These are phyloP conservation scores for Pyrocoelia pectoralis DNA, from an alignment of 2,888 invertebrate species.

Conservation along the genomic window DNA sequence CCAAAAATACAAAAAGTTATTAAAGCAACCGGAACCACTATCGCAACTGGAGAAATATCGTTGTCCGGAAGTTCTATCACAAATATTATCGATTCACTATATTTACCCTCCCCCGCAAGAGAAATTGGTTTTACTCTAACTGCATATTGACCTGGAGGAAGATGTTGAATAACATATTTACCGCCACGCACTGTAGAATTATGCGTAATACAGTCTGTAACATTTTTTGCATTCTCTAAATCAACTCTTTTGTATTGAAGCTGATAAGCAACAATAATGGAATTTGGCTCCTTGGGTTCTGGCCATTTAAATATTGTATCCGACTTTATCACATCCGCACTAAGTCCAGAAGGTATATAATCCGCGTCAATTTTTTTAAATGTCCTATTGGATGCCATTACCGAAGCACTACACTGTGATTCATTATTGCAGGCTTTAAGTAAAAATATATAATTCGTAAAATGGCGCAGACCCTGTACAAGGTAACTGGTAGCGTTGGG, in stretches of 20 bases:
- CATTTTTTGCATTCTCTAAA: conserved; percentile 53
- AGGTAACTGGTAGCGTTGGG: conserved; percentile 42
- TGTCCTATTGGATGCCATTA: conserved; percentile 63
- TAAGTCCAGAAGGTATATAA: conserved; percentile 49
- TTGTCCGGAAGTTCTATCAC: conserved; percentile 33
- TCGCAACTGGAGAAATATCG: conserved; percentile 1
- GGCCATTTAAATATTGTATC: conserved; percentile 62
- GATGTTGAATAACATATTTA: conserved; percentile 50
- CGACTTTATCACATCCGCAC: conserved; percentile 38
- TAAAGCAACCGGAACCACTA: conserved; percentile 38
- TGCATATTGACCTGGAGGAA: conserved; percentile 67
- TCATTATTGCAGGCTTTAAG: conserved; percentile 67
- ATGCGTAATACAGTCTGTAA: conserved; percentile 62
- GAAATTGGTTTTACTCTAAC: conserved; percentile 67
- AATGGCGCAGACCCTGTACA: conserved; percentile 63
- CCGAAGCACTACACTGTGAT: conserved; percentile 62
- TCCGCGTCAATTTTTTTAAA: conserved; percentile 57
- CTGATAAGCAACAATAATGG: conserved; percentile 69
- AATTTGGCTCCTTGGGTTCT: conserved; percentile 70
- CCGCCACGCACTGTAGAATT: conserved; percentile 45
- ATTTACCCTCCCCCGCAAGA: conserved; percentile 64
- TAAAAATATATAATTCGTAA: conserved; percentile 66
- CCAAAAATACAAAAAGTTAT: conserved; percentile 40
- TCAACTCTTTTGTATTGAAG: conserved; percentile 63
- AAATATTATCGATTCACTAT: conserved; percentile 47